phyloP scores from a whole-genome alignment of 2,797 vertebrate genomes.

The Rhinella marina region DNA sequence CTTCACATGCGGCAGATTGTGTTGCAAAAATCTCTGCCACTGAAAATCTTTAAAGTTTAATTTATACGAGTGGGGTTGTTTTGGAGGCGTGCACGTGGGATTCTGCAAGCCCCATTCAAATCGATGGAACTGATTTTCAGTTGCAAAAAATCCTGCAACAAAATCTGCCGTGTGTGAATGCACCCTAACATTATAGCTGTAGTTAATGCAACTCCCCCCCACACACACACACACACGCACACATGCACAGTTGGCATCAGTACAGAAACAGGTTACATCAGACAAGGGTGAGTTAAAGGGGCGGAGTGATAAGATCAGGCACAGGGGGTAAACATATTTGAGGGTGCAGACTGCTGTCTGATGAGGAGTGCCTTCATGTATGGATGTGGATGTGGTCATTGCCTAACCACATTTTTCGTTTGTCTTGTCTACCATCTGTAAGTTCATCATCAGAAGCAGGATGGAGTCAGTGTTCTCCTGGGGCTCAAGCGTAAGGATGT shows the following conservation, averaged over 20 bases:
- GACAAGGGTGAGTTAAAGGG: not conserved
- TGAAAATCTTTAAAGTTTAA: no score
- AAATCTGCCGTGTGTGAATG: no score
- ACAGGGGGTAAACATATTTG: not conserved
- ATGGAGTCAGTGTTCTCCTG: not conserved
- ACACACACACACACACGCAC: no score
- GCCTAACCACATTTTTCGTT: constrained; percentile 10
- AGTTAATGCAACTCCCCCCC: not conserved
- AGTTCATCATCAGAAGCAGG: not conserved
- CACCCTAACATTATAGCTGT: not conserved
- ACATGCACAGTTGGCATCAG: not conserved
- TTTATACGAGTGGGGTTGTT: no score
- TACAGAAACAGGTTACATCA: no score
- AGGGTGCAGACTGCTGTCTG: not conserved
- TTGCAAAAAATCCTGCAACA: no score
- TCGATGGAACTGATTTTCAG: no score
- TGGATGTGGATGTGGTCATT: constrained; percentile 14
- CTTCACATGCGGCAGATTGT: no score
- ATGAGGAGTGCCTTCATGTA: not conserved
- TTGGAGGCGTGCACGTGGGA: no score
- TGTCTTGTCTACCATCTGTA: constrained; percentile 17
- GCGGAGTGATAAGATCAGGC: not conserved
- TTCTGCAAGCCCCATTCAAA: no score
- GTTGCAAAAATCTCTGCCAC: no score
- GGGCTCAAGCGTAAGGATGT: not conserved